phyloP scores from a whole-genome alignment of 2,113 vertebrate genomes.

The Capreolus pygargus region DNA sequence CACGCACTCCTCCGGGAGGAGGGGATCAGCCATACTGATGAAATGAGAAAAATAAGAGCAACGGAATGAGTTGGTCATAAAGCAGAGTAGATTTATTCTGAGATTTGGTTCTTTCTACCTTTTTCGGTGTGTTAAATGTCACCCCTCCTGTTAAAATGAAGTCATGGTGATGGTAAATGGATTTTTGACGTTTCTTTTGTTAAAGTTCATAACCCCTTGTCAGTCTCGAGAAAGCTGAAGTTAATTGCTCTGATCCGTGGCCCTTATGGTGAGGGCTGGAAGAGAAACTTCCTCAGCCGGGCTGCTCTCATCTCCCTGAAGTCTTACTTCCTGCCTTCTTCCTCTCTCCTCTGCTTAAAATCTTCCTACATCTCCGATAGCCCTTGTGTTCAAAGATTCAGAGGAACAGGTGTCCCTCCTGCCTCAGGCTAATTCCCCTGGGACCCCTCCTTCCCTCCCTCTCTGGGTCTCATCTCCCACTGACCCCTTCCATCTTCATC shows the following conservation, averaged over 20 bases:
- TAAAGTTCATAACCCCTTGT: not conserved
- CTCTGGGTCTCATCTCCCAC: not conserved
- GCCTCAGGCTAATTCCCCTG: not conserved
- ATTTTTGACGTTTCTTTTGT: not conserved
- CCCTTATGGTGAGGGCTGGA: not conserved
- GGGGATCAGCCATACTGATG: not conserved
- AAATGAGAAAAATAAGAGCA: slow-evolving; percentile 8
- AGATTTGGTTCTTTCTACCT: not conserved
- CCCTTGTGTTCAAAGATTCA: not conserved
- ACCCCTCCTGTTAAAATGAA: not conserved
- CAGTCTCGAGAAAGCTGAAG: slow-evolving; percentile 17
- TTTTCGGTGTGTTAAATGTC: not conserved
- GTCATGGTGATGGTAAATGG: not conserved
- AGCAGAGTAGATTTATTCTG: not conserved
- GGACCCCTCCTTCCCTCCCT: not conserved
- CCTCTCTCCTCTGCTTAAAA: not conserved
- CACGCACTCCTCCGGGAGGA: not conserved
- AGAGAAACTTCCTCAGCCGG: not conserved
- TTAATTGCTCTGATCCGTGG: not conserved
- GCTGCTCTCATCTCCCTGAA: not conserved
- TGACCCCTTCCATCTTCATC: not conserved
- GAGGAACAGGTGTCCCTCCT: slow-evolving; percentile 20
- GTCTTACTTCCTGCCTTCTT: not conserved
- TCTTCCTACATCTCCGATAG: not conserved
- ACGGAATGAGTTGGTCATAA: not conserved